These are phyloP conservation scores for Spilogale gracilis DNA, from an alignment of 2,113 vertebrate species.

Conservation along the genomic window DNA sequence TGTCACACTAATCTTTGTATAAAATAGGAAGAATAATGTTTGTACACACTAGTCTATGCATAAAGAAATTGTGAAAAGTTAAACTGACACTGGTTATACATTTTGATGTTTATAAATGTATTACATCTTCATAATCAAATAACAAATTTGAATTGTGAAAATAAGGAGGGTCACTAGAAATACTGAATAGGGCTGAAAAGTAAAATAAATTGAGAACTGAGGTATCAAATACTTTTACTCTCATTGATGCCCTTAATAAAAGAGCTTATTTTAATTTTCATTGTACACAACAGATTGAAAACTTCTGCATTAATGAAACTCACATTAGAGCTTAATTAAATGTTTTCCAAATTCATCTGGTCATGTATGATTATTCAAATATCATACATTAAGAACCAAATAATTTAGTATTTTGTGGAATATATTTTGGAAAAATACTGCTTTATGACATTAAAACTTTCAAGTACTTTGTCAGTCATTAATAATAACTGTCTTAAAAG, in stretches of 20 bases:
- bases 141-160: background rate
- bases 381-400: background rate
- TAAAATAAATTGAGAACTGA: background rate
- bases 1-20: background rate
- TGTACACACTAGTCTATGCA: background rate
- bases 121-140: background rate
- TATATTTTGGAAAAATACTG: background rate
- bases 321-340: background rate
- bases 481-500: background rate
- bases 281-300: background rate
- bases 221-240: background rate
- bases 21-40: background rate
- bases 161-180: background rate
- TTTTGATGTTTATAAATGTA: background rate
- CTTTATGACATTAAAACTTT: background rate
- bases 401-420: background rate
- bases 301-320: background rate
- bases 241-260: background rate
- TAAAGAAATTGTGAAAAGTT: background rate
- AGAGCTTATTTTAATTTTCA: background rate
- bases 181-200: background rate
- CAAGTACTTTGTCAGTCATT: background rate
- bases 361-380: slow-evolving; percentile 9
- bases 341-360: background rate
- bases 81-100: background rate